Evolutionary conservation across 2,113 vertebrate species (phyloP).

Genomic region (Mungos mungo): DNA sequence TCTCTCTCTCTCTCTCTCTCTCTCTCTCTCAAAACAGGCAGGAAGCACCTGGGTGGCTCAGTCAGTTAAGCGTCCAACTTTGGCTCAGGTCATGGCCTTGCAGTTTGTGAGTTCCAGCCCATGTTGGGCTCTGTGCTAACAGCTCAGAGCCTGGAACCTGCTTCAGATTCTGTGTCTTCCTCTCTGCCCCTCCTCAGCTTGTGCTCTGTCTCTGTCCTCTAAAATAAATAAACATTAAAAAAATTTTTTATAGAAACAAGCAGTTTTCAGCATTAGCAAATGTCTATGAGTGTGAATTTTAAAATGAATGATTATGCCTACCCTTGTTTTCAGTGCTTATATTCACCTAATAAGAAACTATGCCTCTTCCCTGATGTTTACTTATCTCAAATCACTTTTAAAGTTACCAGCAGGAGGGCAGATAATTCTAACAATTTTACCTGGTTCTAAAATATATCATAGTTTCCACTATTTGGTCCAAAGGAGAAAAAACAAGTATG

Average conservation of each 20-base stretch:
- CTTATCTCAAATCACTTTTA: not conserved
- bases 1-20: too few relatives aligned
- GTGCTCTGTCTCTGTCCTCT: too few relatives aligned
- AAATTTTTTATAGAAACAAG: not conserved
- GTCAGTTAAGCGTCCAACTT: too few relatives aligned
- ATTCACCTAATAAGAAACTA: not conserved
- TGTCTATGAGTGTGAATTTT: not conserved
- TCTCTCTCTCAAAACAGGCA: too few relatives aligned
- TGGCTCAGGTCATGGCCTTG: too few relatives aligned
- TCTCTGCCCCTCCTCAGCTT: too few relatives aligned
- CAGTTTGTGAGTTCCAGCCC: too few relatives aligned
- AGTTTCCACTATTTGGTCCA: not conserved
- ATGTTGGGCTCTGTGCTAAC: too few relatives aligned
- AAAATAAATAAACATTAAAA: too few relatives aligned
- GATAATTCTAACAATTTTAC: not conserved
- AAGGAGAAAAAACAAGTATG: not conserved
- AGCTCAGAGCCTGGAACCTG: too few relatives aligned
- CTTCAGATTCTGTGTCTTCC: too few relatives aligned
- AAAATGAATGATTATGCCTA: not conserved
- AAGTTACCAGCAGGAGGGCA: not conserved
- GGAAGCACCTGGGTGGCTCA: too few relatives aligned
- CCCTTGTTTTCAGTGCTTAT: not conserved
- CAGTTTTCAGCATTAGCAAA: not conserved
- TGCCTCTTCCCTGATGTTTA: not conserved
- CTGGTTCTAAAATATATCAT: not conserved